Conservation (phyloP, 2,797 vertebrate species). For the Halcyon chelicuti region DNA sequence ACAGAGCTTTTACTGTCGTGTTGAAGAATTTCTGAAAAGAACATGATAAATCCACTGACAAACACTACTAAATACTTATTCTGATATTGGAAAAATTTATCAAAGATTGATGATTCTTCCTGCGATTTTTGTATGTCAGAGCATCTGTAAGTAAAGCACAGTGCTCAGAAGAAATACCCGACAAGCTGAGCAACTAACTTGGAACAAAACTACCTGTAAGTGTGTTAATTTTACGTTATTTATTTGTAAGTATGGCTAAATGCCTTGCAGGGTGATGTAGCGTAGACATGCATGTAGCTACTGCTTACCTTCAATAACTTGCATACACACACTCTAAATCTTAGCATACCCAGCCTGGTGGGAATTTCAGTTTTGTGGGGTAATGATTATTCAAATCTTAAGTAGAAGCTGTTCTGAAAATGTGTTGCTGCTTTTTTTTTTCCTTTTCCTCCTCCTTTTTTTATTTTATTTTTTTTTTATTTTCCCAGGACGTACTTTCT, state of each 20-base stretch:
- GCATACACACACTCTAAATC: neutral
- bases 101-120: neutral
- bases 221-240: neutral
- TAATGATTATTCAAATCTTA: neutral
- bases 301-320: neutral
- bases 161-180: neutral
- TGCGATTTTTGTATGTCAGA: neutral
- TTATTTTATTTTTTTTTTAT: too few species aligned
- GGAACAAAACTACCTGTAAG: neutral
- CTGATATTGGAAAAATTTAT: neutral
- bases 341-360: neutral
- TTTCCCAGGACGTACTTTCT: too few species aligned
- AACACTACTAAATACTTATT: neutral
- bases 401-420: neutral
- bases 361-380: neutral
- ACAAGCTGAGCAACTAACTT: neutral
- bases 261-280: neutral
- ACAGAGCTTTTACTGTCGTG: neutral
- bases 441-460: too few species aligned
- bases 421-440: too few species aligned
- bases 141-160: neutral
- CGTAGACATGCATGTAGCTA: accelerated
- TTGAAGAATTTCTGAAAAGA: neutral
- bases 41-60: neutral
- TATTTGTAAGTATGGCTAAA: neutral